Evolutionary conservation across 2,888 invertebrate species (phyloP), one percentile per base, ranked within the genome.

Genomic region (Acholoe squamosa): DNA sequence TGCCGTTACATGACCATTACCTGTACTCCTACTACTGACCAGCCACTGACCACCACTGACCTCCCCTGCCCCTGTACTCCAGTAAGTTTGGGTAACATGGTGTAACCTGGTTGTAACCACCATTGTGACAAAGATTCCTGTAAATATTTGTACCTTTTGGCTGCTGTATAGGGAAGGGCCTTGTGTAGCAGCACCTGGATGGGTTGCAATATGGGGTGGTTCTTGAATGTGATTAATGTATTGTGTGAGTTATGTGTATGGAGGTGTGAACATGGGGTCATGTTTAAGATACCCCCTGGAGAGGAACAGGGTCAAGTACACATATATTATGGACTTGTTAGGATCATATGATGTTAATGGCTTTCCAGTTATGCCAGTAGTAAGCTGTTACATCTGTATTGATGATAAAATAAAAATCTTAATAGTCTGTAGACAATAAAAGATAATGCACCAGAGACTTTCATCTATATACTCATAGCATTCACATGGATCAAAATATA

Each of bases 101-200:
- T 12, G 84, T 84, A 84, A 84, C 84, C n/a, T 3, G 25, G 33
- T 10, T 43, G 84, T 84, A 84, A 84, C 84, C 16, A 22, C 84
- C n/a, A 84, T 51, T 84, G 84, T 84, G 51, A 84, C 84, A 33
- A 43, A 43, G 84, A 34, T 84, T 34, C 51, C 51, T 33, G 84
- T 84, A 84, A 84, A 84, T 84, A 84, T 84, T 84, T 84, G 84
- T 51, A 84, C 7, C 84, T 84, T 71, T 25, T 61, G 3, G 61
- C 61, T 25, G 71, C 61, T 31, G 25, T n/a, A n/a, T n/a, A n/a
- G n/a, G 71, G 71, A 71, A 71, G 71, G 71, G 71, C 71, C 7
- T 25, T 25, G n/a, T n/a, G 14, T n/a, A 19, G 61, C 71, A n/a
- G 12, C 61, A 61, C 61, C 61, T 61, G 61, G 61, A 7, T 61